Evolutionary conservation across 2,797 vertebrate species (phyloP).

Genomic region (Allobates femoralis): DNA sequence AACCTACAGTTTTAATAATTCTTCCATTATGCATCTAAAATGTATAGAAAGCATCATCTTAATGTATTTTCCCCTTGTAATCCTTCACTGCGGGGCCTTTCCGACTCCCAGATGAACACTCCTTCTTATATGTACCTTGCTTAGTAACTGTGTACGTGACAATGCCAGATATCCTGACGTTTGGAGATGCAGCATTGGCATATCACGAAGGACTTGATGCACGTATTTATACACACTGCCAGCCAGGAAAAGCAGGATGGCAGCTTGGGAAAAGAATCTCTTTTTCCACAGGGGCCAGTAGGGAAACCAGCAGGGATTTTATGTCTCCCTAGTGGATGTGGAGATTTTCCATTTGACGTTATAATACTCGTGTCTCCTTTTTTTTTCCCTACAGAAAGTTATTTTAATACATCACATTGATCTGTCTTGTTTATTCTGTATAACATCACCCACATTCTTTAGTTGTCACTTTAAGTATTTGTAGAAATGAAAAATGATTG

Average conservation of each 20-base stretch:
- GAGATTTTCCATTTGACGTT: conserved; percentile 8
- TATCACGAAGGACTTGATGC: not conserved
- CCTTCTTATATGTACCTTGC: not conserved
- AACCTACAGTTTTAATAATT: not conserved
- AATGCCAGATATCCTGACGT: not conserved
- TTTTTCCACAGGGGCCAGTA: not conserved
- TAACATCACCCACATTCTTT: conserved; percentile 67
- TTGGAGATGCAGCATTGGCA: not conserved
- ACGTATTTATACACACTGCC: not conserved
- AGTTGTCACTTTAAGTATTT: conserved; percentile 73
- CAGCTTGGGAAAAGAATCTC: too few relatives aligned
- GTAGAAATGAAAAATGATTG: conserved; percentile 77
- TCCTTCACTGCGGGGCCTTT: too few relatives aligned
- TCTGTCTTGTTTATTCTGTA: conserved; percentile 65
- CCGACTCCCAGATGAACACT: not conserved
- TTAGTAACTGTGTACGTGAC: not conserved
- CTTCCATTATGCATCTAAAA: not conserved
- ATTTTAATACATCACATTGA: not conserved
- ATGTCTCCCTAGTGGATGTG: not conserved
- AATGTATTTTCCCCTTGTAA: too few relatives aligned
- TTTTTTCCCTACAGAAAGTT: conserved; percentile 62
- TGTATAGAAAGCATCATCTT: not conserved
- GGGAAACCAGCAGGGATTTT: not conserved
- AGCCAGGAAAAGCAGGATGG: not conserved
- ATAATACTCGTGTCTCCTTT: conserved; percentile 47